A percentile compares a stretch with the other conserved stretches of the same genome.
Conservation (phyloP, 2,113 vertebrate species). For the Pygoscelis antarcticus region DNA sequence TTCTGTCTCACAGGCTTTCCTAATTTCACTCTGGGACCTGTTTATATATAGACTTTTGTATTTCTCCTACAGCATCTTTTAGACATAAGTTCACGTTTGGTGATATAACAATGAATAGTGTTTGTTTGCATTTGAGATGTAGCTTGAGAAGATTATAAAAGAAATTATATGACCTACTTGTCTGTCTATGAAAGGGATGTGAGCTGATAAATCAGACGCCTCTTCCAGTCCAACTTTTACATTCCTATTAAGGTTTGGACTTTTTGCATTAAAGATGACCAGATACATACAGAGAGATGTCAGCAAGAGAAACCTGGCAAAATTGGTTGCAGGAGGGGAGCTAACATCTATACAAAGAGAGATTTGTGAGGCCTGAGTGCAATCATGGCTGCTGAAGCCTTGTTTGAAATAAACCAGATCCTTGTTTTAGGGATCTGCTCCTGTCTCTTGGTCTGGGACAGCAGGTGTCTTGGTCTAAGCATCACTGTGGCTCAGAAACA, state of each 20-base stretch:
- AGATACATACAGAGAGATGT: background rate
- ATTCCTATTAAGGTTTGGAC: background rate
- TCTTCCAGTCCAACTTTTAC: background rate
- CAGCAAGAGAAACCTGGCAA: background rate
- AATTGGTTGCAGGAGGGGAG: background rate
- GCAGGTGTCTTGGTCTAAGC: background rate
- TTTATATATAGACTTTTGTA: background rate
- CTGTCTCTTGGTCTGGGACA: background rate
- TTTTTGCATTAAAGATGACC: background rate
- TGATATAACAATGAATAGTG: background rate
- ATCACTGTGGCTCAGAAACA: background rate
- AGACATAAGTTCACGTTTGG: background rate
- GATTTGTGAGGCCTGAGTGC: background rate
- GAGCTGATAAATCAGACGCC: background rate
- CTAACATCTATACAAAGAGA: background rate
- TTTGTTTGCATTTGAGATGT: background rate
- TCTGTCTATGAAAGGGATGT: background rate
- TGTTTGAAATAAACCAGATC: background rate
- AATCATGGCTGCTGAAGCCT: background rate
- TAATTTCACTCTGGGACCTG: background rate
- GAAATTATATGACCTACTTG: background rate
- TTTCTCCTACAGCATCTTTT: background rate
- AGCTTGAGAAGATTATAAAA: background rate
- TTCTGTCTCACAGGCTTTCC: background rate
- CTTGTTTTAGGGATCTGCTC: background rate